A percentile compares a stretch with the other conserved stretches of the same genome.
These are phyloP conservation scores for Abrostola triplasia DNA, from an alignment of 2,888 invertebrate genomes.

Conservation along the genomic window DNA sequence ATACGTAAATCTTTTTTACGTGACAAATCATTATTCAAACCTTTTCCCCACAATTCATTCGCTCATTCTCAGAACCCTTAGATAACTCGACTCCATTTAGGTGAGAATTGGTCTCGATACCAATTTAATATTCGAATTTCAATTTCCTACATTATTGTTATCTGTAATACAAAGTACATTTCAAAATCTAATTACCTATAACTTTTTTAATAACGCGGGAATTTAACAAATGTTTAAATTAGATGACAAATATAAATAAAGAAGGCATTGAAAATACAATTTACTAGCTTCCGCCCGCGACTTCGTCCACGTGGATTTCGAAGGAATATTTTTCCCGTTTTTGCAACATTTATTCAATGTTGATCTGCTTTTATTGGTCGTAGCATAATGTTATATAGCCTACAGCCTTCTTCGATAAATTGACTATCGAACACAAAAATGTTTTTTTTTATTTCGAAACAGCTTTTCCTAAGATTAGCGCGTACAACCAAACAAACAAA, in stretches of 20 bases:
- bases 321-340: no score
- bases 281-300: no score
- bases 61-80: conserved; percentile 29
- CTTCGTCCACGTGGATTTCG: no score
- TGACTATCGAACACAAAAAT: no score
- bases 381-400: no score
- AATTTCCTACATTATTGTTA: conserved; percentile 43
- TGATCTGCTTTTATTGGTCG: no score
- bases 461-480: no score
- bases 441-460: no score
- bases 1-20: conserved; percentile 15
- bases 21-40: conserved; percentile 38
- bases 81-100: conserved; percentile 24
- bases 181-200: conserved; percentile 22
- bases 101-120: conserved; percentile 28
- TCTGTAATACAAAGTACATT: conserved; percentile 26
- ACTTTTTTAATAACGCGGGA: conserved; percentile 24
- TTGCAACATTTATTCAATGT: no score
- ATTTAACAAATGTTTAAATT: conserved; percentile 4
- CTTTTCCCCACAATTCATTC: conserved; percentile 34
- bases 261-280: background rate
- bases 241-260: background rate
- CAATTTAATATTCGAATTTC: conserved; percentile 46
- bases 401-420: no score
- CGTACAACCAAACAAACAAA: no score